A percentile compares a stretch with the other conserved stretches of the same genome.
These are phyloP conservation scores for Anolis sagrei DNA, from an alignment of 2,113 vertebrate species.

Conservation along the genomic window DNA sequence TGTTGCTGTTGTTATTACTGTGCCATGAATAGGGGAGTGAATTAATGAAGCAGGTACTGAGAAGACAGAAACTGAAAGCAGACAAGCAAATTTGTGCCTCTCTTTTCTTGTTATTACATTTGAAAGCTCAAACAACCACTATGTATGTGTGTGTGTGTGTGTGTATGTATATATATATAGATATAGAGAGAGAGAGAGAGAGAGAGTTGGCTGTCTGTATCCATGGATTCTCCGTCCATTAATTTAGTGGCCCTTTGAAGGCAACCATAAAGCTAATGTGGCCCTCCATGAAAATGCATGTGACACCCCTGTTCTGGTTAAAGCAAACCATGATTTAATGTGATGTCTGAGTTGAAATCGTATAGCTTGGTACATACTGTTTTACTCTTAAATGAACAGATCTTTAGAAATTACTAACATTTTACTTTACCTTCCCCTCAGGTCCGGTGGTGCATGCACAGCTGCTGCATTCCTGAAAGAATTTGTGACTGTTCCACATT, in stretches of 20 bases:
- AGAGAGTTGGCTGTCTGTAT: too few relatives aligned
- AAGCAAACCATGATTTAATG: neutral
- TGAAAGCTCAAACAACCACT: neutral
- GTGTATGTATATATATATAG: too few relatives aligned
- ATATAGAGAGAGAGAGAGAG: too few relatives aligned
- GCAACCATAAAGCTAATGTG: too few relatives aligned
- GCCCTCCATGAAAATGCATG: neutral
- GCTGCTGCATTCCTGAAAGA: slow-evolving; percentile 94
- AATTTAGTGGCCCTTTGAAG: too few relatives aligned
- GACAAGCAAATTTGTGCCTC: neutral
- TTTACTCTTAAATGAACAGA: neutral
- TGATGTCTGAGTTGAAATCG: neutral
- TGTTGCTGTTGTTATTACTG: too few relatives aligned
- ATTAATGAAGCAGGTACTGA: neutral
- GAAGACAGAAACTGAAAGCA: neutral
- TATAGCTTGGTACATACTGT: neutral
- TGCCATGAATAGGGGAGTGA: neutral
- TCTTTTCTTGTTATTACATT: neutral
- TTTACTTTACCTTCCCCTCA: slow-evolving; percentile 60
- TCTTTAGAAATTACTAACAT: neutral
- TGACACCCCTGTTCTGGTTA: neutral
- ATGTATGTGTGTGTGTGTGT: too few relatives aligned
- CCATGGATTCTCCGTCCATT: too few relatives aligned
- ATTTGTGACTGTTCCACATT: slow-evolving; percentile 89
- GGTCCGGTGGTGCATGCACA: slow-evolving; percentile 93